Evolutionary conservation across 2,113 vertebrate species (phyloP).

Genomic region (Fulica atra): DNA sequence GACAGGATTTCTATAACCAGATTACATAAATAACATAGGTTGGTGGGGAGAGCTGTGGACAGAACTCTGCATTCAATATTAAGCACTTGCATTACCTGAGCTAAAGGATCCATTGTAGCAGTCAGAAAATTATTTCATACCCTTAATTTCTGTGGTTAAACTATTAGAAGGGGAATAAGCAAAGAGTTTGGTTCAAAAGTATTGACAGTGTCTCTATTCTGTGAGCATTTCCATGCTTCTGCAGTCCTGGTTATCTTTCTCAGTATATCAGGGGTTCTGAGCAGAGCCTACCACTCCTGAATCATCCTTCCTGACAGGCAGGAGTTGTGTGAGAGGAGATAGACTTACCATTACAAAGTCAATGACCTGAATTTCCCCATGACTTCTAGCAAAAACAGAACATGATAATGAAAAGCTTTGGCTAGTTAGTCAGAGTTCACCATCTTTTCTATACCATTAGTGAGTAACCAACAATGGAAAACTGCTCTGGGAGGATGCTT

Average conservation of each 20-base stretch:
- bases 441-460: not conserved
- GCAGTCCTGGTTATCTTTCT: not conserved
- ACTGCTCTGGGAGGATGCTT: not conserved
- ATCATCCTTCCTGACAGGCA: constrained; percentile 25
- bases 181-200: not conserved
- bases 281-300: not conserved
- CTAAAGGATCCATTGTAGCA: not conserved
- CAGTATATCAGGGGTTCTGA: not conserved
- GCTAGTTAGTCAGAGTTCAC: not conserved
- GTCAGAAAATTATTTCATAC: not conserved
- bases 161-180: not conserved
- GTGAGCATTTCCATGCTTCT: not conserved
- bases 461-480: not conserved
- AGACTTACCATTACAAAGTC: constrained; percentile 1
- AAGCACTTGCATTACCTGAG: not conserved
- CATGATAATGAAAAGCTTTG: not conserved
- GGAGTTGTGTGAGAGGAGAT: not conserved
- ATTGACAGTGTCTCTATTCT: not conserved
- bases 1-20: constrained; percentile 10
- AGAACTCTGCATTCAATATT: not conserved
- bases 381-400: not conserved
- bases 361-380: not conserved
- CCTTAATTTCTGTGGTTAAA: not conserved
- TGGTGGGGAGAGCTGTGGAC: not conserved
- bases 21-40: not conserved